Evolutionary conservation across 2,113 vertebrate genomes (phyloP), one percentile per base, ranked within the genome.

Genomic region (Leucoraja erinaceus): DNA sequence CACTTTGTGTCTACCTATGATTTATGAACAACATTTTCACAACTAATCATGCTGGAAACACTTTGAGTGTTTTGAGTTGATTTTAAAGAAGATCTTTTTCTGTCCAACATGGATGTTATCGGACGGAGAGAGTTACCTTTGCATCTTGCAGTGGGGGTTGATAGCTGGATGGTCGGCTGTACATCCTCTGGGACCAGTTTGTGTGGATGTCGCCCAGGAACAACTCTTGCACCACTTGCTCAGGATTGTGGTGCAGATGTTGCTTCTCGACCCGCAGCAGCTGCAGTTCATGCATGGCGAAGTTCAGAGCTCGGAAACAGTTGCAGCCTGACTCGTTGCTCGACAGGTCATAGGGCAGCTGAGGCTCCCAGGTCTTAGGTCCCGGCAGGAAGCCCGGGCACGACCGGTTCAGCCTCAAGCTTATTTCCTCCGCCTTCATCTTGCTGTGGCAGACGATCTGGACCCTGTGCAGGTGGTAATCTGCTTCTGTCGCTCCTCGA

Each of bases 121-220:
- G 95, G 94, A 93, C 94, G 94, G 94, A 93, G 5, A n/a, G 93
- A 54, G 6, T 0, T 96, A 99, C 99, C 98, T 98, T 98, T 93
- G 97, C 96, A 4, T 98, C 99, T 93, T 99, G 98, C 94, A 99
- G 96, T 3, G 98, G 97, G 0, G 96, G 96, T 90, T 99, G 99
- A 95, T 99, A 99, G 94, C 98, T 98, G 81, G 98, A 98, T 0
- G 99, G 98, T 78, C 98, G 96, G 95, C 99, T 98, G 96, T 97
- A 98, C 93, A 97, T 96, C 95, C 98, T 97, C 95, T 99, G 98
- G 20, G 96, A 93, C 4, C 96, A 95, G 3, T 99, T 98, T 0
- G 98, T 99, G 94, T 99, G 98, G 93, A 99, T 97, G 94, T 99
- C 99, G 0, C 99, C 99, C 0, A 99, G 96, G 94, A 99, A 99